Percentiles rank a stretch among this genome's conserved stretches.
These are phyloP conservation scores for Aegotheles bennettii DNA, from an alignment of 2,113 vertebrate species.

Conservation along the genomic window DNA sequence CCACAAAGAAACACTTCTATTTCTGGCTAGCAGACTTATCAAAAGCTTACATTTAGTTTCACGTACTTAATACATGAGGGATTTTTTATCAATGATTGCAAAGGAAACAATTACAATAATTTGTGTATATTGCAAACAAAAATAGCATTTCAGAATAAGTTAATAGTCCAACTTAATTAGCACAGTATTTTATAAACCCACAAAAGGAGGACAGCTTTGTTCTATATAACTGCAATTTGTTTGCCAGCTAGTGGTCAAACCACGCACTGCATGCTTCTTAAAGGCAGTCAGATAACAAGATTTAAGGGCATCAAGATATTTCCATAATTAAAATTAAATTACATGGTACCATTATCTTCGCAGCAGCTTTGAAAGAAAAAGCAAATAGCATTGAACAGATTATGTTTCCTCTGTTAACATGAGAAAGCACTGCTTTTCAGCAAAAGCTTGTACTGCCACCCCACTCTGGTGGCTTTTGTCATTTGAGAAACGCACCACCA, in stretches of 20 bases:
- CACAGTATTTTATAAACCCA: constrained; percentile 18
- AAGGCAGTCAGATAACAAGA: constrained; percentile 54
- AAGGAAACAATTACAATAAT: constrained; percentile 46
- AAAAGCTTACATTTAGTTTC: neutral
- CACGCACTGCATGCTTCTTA: constrained; percentile 36
- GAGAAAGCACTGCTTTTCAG: constrained; percentile 11
- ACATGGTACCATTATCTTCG: constrained; percentile 56
- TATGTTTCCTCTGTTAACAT: neutral
- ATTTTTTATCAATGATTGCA: constrained; percentile 5
- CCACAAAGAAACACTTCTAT: neutral
- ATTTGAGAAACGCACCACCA: neutral
- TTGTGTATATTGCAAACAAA: constrained; percentile 36
- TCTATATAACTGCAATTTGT: constrained; percentile 61
- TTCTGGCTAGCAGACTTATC: neutral
- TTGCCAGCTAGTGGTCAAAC: constrained; percentile 71
- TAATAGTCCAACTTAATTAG: constrained; percentile 46
- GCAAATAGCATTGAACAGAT: constrained; percentile 42
- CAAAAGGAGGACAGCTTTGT: constrained; percentile 53
- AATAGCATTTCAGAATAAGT: constrained; percentile 53
- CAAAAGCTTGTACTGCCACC: neutral
- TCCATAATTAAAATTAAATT: constrained; percentile 66
- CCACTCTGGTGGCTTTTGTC: neutral
- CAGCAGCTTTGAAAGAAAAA: constrained; percentile 40
- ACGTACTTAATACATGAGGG: neutral
- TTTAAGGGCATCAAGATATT: constrained; percentile 60